Evolutionary conservation across 1,140 invertebrate genomes (phyloP).

Genomic region (Drosophila setifemur): DNA sequence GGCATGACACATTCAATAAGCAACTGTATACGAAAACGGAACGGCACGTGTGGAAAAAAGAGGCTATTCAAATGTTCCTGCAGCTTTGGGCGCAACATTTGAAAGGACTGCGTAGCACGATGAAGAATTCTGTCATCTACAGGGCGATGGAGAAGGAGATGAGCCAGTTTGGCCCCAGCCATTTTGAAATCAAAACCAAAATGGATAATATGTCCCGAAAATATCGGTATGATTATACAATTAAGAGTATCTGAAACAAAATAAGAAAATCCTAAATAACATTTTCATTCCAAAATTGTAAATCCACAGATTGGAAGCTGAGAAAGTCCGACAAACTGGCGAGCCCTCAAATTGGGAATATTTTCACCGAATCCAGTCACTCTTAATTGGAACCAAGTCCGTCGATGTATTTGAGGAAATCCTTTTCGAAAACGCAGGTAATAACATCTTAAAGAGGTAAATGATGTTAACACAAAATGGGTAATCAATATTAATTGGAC

Average conservation of each 20-base stretch:
- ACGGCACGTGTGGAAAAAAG: slow-evolving; percentile 46
- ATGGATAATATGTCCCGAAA: slow-evolving; percentile 61
- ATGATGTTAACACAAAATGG: neutral
- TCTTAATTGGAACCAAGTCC: slow-evolving; percentile 23
- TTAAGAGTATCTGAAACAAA: too few relatives aligned
- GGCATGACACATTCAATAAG: neutral
- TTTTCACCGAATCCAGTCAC: slow-evolving; percentile 41
- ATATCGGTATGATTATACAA: slow-evolving; percentile 40
- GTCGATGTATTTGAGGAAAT: slow-evolving; percentile 53
- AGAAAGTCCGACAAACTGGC: slow-evolving; percentile 23
- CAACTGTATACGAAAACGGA: slow-evolving; percentile 16
- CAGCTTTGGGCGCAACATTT: slow-evolving; percentile 48
- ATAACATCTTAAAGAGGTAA: neutral
- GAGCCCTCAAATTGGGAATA: slow-evolving; percentile 41
- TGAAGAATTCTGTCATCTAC: slow-evolving; percentile 35
- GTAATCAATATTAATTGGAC: neutral
- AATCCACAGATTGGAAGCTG: slow-evolving; percentile 27
- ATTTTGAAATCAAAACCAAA: slow-evolving; percentile 50
- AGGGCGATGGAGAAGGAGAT: slow-evolving; percentile 39
- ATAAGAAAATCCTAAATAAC: neutral
- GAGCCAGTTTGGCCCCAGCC: slow-evolving; percentile 37
- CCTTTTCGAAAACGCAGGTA: slow-evolving; percentile 30
- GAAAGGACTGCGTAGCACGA: slow-evolving; percentile 13
- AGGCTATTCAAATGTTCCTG: slow-evolving; percentile 45
- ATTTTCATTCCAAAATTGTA: neutral